Evolutionary conservation across 2,888 invertebrate species (phyloP).

Genomic region (Apamea epomidion): DNA sequence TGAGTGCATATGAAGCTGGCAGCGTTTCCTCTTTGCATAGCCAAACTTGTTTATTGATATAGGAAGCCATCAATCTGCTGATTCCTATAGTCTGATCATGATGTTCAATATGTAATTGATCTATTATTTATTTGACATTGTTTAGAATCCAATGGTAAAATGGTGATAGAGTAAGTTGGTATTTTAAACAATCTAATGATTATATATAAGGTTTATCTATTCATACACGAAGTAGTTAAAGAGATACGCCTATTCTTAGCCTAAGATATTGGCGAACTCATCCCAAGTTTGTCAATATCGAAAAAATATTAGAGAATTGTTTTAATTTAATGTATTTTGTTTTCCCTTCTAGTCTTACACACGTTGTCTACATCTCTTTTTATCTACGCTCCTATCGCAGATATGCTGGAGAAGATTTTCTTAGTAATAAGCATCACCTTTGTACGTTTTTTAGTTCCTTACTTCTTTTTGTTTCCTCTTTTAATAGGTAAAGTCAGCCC

Average conservation of each 20-base stretch:
- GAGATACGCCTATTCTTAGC: too few relatives aligned
- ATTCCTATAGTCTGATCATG: background rate
- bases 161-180: background rate
- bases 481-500: too few relatives aligned
- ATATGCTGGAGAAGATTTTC: background rate
- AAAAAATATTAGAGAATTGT: too few relatives aligned
- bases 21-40: background rate
- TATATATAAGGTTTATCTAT: background rate
- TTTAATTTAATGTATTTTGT: background rate
- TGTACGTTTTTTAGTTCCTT: background rate
- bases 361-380: background rate
- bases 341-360: background rate
- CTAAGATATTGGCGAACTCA: too few relatives aligned
- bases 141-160: background rate
- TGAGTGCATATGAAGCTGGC: constrained; percentile 4
- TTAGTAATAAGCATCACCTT: background rate
- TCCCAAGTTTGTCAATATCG: too few relatives aligned
- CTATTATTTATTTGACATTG: background rate
- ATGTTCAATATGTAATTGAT: background rate
- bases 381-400: background rate
- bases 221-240: too few relatives aligned
- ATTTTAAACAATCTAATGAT: background rate
- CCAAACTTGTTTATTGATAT: constrained; percentile 13
- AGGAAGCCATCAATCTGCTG: constrained; percentile 11
- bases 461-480: too few relatives aligned